These are phyloP conservation scores for Mormyrus hasselquistii DNA, from an alignment of 2,797 vertebrate genomes.

Conservation along the genomic window DNA sequence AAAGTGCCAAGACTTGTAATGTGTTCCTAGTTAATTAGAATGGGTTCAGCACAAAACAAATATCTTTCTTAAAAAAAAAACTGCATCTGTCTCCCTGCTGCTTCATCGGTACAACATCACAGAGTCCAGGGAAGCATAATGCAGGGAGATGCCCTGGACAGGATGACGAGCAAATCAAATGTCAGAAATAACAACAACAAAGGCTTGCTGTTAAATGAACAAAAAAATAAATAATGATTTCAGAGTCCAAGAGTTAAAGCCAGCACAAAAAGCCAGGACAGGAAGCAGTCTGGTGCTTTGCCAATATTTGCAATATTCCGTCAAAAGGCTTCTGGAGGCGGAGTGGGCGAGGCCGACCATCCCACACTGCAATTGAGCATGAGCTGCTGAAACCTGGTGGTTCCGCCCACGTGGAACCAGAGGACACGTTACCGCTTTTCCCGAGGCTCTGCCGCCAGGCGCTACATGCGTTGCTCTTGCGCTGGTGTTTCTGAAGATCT, in stretches of 20 bases:
- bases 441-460: background rate
- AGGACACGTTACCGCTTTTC: background rate
- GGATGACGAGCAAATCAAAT: background rate
- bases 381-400: background rate
- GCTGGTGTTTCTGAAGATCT: background rate
- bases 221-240: background rate
- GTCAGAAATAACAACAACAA: background rate
- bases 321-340: background rate
- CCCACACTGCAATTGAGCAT: background rate
- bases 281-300: background rate
- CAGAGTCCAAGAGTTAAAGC: background rate
- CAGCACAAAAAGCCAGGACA: background rate
- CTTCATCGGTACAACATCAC: background rate
- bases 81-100: background rate
- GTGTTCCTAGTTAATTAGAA: background rate
- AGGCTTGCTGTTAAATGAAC: background rate
- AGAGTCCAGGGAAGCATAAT: background rate
- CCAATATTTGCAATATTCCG: background rate
- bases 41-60: background rate
- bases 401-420: background rate
- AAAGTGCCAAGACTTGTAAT: background rate
- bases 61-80: background rate
- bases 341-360: background rate
- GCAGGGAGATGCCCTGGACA: background rate
- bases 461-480: background rate